A percentile compares a stretch with the other conserved stretches of the same genome.
Evolutionary conservation across 2,113 vertebrate species (phyloP).

Genomic region (Alligator mississippiensis): DNA sequence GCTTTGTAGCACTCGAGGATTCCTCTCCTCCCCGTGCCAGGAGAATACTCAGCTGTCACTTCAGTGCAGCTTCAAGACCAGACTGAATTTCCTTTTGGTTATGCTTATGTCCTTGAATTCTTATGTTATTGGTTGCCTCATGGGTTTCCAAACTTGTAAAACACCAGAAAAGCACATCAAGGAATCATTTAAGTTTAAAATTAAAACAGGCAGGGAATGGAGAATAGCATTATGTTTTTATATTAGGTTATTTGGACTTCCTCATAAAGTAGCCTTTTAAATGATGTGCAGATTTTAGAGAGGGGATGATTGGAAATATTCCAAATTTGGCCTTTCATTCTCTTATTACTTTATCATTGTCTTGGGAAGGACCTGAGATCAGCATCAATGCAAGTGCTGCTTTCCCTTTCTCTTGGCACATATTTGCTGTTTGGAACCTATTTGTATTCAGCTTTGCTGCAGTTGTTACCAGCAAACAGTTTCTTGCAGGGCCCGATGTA

Average conservation of each 20-base stretch:
- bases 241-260: not conserved
- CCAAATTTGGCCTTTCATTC: not conserved
- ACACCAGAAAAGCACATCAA: not conserved
- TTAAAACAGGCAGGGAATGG: not conserved
- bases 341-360: not conserved
- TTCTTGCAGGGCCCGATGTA: not conserved
- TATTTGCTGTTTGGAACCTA: not conserved
- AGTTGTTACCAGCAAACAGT: not conserved
- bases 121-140: not conserved
- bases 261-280: not conserved
- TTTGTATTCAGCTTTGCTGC: not conserved
- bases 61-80: not conserved
- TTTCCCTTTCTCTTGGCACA: not conserved
- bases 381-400: not conserved
- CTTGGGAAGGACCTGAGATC: not conserved
- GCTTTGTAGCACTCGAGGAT: not conserved
- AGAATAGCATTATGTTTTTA: not conserved
- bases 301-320: not conserved
- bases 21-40: not conserved
- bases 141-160: not conserved
- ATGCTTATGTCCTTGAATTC: too few species aligned
- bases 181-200: not conserved
- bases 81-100: not conserved
- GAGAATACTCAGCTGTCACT: not conserved
- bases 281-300: not conserved